phyloP scores from a whole-genome alignment of 2,888 invertebrate species.

The Drosophila falleni region DNA sequence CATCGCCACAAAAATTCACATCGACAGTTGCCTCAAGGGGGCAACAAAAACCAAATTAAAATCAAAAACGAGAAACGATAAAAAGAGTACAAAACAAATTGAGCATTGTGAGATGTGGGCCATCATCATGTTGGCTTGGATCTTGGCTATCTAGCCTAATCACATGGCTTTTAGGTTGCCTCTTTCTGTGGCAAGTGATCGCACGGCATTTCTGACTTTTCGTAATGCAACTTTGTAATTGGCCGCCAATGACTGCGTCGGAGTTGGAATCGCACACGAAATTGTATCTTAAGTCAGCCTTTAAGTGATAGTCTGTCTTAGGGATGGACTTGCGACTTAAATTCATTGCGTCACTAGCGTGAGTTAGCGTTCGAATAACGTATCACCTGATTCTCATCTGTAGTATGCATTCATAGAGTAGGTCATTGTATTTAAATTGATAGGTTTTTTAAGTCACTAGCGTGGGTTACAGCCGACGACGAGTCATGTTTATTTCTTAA shows the following conservation, averaged over 20 bases:
- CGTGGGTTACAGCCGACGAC: neutral
- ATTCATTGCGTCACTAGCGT: neutral
- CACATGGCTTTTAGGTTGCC: constrained; percentile 40
- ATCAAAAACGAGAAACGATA: neutral
- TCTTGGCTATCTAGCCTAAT: constrained; percentile 44
- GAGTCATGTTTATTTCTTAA: neutral
- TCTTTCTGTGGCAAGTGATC: constrained; percentile 31
- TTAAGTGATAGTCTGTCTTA: constrained; percentile 3
- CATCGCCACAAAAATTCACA: constrained; percentile 32
- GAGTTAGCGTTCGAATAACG: neutral
- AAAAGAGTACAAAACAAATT: constrained; percentile 17
- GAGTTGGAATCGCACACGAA: constrained; percentile 23
- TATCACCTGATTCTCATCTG: neutral
- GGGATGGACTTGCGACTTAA: constrained; percentile 20
- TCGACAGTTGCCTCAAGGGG: constrained; percentile 35
- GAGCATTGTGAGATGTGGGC: constrained; percentile 33
- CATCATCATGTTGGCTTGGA: constrained; percentile 26
- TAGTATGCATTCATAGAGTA: neutral
- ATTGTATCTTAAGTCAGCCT: constrained; percentile 7
- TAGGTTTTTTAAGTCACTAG: neutral
- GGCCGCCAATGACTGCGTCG: constrained; percentile 40
- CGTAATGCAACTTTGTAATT: constrained; percentile 47
- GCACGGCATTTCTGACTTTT: constrained; percentile 42
- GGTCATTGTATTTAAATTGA: neutral
- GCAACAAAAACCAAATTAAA: neutral